Percentiles rank a stretch among this genome's conserved stretches.
These are phyloP conservation scores for Dryobotodes eremita DNA, from an alignment of 2,888 invertebrate genomes.

Conservation along the genomic window DNA sequence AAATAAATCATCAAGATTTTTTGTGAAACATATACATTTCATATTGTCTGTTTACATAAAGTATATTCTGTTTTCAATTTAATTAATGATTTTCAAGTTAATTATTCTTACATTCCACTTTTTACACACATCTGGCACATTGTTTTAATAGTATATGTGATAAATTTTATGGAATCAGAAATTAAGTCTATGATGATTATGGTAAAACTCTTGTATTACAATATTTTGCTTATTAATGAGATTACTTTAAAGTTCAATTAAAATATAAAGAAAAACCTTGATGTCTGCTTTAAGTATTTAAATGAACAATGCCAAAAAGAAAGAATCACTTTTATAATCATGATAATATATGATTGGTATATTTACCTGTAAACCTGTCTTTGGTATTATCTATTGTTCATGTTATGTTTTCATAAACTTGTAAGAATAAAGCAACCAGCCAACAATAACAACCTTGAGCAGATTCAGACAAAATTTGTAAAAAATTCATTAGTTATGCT, in stretches of 20 bases:
- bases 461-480: neutral
- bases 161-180: slow-evolving; percentile 20
- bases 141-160: slow-evolving; percentile 32
- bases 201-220: neutral
- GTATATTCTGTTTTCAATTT: neutral
- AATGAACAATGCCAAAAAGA: neutral
- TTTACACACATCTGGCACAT: slow-evolving; percentile 12
- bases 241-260: slow-evolving; percentile 15
- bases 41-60: neutral
- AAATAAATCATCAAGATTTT: slow-evolving; percentile 45
- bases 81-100: neutral
- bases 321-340: neutral
- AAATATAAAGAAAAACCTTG: slow-evolving; percentile 5
- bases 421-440: neutral
- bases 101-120: neutral
- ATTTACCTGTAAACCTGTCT: neutral
- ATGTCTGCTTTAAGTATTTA: neutral
- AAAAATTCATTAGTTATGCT: slow-evolving; percentile 7
- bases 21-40: neutral
- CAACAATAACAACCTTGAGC: slow-evolving; percentile 25
- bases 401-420: neutral
- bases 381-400: neutral
- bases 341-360: neutral
- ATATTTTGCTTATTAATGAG: slow-evolving; percentile 31
- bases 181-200: slow-evolving; percentile 5